Percentiles rank a stretch among this genome's conserved stretches.
These are phyloP conservation scores for Proterorhinus semilunaris DNA, from an alignment of 2,113 vertebrate genomes.

Conservation along the genomic window DNA sequence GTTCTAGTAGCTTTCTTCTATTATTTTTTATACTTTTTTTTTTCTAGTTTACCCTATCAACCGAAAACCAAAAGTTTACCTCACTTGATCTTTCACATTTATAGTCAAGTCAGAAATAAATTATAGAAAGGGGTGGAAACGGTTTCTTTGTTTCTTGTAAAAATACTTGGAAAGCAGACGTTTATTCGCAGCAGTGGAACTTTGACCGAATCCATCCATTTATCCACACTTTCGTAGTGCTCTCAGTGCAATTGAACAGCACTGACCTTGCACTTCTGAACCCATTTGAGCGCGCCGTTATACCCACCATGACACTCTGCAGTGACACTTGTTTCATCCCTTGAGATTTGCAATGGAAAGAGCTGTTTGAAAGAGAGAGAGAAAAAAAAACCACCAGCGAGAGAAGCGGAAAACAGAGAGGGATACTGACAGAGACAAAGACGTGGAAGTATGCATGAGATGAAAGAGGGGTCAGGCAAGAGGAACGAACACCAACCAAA, in stretches of 20 bases:
- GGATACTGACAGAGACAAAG: conserved; percentile 14
- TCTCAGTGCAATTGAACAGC: not conserved
- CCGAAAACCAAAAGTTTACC: too few relatives aligned
- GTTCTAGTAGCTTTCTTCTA: too few relatives aligned
- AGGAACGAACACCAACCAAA: conserved; percentile 20
- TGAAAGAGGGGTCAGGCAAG: conserved; percentile 26
- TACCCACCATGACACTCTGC: conserved; percentile 8
- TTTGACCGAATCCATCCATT: not conserved
- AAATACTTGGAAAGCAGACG: not conserved
- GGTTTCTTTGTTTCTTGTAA: not conserved
- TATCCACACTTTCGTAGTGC: not conserved
- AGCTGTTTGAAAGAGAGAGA: not conserved
- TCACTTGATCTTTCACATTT: too few relatives aligned
- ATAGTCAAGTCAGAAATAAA: not conserved
- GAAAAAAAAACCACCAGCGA: not conserved
- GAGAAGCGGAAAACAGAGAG: not conserved
- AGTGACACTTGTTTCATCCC: conserved; percentile 15
- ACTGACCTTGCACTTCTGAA: conserved; percentile 1
- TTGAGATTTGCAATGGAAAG: conserved; percentile 9
- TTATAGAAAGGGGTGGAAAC: not conserved
- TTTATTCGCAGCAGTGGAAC: not conserved
- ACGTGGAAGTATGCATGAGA: conserved; percentile 1
- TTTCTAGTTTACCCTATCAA: too few relatives aligned
- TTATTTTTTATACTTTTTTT: too few relatives aligned
- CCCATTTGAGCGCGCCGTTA: not conserved